Evolutionary conservation across 2,888 invertebrate species (phyloP).

Genomic region (Encarsia formosa): DNA sequence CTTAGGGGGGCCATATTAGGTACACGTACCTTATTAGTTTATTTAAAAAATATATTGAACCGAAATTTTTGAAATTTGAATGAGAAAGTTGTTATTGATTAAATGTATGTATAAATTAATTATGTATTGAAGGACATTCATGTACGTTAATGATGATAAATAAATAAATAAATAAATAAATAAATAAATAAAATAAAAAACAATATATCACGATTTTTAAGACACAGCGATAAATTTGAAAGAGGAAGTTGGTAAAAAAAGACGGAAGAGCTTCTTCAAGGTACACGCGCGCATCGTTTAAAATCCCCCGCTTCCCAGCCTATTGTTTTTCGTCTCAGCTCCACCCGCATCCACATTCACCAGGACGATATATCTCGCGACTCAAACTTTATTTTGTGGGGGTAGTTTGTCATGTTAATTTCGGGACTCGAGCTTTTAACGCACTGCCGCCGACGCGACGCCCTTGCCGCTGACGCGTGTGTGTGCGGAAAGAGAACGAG

Average conservation of each 20-base stretch:
- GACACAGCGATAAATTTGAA: conserved; percentile 27
- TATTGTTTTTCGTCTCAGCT: conserved; percentile 47
- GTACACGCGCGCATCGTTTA: conserved; percentile 27
- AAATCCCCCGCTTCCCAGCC: conserved; percentile 31
- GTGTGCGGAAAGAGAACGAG: conserved; percentile 24
- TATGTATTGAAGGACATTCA: too few species aligned
- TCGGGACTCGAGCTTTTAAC: conserved; percentile 48
- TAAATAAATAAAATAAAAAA: too few species aligned
- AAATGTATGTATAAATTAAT: too few species aligned
- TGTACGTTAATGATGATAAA: too few species aligned
- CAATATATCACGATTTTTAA: conserved; percentile 25
- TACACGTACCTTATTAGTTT: not conserved
- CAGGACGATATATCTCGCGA: conserved; percentile 47
- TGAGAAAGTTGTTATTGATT: too few species aligned
- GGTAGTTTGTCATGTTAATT: conserved; percentile 54
- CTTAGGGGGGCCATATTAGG: too few species aligned
- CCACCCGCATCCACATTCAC: conserved; percentile 46
- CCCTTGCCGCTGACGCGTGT: conserved; percentile 33
- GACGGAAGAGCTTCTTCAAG: conserved; percentile 28
- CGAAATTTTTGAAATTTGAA: too few species aligned
- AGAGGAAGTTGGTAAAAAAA: conserved; percentile 27
- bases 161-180: too few species aligned
- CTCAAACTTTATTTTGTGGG: conserved; percentile 51
- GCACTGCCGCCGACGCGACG: conserved; percentile 49
- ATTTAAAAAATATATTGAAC: too few species aligned